Conservation (phyloP, 2,797 vertebrate genomes). For the Anomalospiza imberbis region DNA sequence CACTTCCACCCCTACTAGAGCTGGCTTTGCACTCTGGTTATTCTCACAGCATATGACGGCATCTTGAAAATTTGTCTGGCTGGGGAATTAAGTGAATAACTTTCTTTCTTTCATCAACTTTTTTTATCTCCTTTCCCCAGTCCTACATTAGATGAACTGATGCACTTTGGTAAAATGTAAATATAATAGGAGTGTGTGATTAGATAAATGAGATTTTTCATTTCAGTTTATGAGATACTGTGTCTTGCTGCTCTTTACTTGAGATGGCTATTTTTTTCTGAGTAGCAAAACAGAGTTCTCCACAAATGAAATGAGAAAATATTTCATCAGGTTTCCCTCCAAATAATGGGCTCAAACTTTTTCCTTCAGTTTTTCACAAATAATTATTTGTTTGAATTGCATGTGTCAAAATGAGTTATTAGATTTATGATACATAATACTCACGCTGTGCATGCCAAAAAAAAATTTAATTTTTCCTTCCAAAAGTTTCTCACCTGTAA, state of each 20-base stretch:
- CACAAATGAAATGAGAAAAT: not conserved
- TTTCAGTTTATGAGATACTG: not conserved
- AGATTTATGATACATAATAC: not conserved
- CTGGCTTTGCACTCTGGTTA: not conserved
- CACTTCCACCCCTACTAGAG: not conserved
- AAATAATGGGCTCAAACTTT: not conserved
- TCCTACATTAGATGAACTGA: not conserved
- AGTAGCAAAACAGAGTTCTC: not conserved
- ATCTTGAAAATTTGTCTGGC: not conserved
- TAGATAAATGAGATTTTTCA: slow-evolving; percentile 16
- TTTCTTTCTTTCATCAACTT: not conserved
- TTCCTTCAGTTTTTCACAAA: not conserved
- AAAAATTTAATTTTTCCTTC: not conserved
- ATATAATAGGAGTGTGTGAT: not conserved
- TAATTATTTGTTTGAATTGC: slow-evolving; percentile 27
- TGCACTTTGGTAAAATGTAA: not conserved
- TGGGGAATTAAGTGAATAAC: not conserved
- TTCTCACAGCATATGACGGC: not conserved
- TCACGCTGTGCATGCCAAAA: not conserved
- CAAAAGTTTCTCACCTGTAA: not conserved
- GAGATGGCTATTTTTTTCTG: not conserved
- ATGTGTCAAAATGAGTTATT: slow-evolving; percentile 21
- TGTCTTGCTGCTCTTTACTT: not conserved
- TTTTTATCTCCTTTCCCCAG: not conserved
- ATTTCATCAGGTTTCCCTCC: not conserved